Evolutionary conservation across 2,888 invertebrate genomes (phyloP).

Genomic region (Stenodera caucasica): DNA sequence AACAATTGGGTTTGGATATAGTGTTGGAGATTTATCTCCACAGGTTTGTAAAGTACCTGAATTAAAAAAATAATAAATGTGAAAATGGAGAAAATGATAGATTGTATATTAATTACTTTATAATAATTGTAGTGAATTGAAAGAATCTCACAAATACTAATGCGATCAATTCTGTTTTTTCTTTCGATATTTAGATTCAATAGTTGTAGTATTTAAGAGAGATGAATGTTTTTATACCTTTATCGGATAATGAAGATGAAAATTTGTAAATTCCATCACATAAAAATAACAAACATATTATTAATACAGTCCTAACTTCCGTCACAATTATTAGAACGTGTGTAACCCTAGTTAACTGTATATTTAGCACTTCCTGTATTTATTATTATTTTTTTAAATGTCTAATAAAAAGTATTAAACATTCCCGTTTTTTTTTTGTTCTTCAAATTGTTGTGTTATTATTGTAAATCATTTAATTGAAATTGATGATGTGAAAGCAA

Average conservation of each 20-base stretch:
- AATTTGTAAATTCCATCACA: slow-evolving; percentile 12
- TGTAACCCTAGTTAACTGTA: slow-evolving; percentile 36
- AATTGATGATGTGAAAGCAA: slow-evolving; percentile 1
- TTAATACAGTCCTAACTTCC: slow-evolving; percentile 21
- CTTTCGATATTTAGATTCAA: slow-evolving; percentile 3
- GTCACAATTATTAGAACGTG: slow-evolving; percentile 17
- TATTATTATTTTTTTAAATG: slow-evolving; percentile 42
- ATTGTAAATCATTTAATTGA: too few species aligned
- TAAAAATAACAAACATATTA: slow-evolving; percentile 11
- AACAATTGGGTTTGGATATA: neutral
- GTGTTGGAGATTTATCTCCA: slow-evolving; percentile 23
- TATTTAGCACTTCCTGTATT: slow-evolving; percentile 40
- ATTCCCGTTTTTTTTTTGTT: neutral
- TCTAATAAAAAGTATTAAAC: slow-evolving; percentile 37
- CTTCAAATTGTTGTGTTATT: neutral
- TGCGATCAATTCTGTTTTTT: slow-evolving; percentile 27
- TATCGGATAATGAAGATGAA: neutral
- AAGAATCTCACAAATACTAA: slow-evolving; percentile 39
- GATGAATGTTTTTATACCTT: slow-evolving; percentile 13
- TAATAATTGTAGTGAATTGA: slow-evolving; percentile 29
- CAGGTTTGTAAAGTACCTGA: slow-evolving; percentile 42
- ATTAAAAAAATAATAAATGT: slow-evolving; percentile 27
- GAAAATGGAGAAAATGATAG: slow-evolving; percentile 12
- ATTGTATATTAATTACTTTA: slow-evolving; percentile 15
- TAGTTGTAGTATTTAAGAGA: neutral